phyloP scores from a whole-genome alignment of 2,888 invertebrate genomes.

The Laspeyria flexula region DNA sequence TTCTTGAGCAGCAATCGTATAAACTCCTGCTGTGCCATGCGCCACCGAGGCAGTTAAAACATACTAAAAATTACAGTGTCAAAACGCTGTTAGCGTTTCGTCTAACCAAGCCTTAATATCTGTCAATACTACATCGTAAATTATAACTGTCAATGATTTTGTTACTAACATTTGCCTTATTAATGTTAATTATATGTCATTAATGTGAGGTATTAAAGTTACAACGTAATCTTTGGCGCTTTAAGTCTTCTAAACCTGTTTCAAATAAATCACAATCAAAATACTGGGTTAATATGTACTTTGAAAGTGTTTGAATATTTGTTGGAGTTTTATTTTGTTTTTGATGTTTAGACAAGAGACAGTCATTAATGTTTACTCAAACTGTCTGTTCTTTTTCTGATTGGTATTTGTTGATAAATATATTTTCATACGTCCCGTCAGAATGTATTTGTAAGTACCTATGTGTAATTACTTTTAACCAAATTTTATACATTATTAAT shows the following conservation, averaged over 20 bases:
- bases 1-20: no score
- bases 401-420: no score
- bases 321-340: background rate
- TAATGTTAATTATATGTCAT: conserved; percentile 45
- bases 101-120: background rate
- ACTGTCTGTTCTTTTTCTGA: background rate
- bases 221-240: conserved; percentile 30
- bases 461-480: no score
- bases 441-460: no score
- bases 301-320: conserved; percentile 4
- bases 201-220: conserved; percentile 40
- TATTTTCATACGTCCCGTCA: no score
- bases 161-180: conserved; percentile 32
- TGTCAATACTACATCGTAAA: conserved; percentile 28
- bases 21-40: no score
- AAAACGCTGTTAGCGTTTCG: background rate
- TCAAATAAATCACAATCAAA: conserved; percentile 13
- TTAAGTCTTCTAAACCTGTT: conserved; percentile 31
- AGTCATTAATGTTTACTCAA: background rate
- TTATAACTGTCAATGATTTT: conserved; percentile 26
- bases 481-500: no score
- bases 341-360: background rate
- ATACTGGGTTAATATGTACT: conserved; percentile 14
- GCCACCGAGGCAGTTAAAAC: no score
- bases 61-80: no score